Base-by-base conservation (phyloP, 2,797 vertebrate species). In the Urosaurus nigricauda region DNA sequence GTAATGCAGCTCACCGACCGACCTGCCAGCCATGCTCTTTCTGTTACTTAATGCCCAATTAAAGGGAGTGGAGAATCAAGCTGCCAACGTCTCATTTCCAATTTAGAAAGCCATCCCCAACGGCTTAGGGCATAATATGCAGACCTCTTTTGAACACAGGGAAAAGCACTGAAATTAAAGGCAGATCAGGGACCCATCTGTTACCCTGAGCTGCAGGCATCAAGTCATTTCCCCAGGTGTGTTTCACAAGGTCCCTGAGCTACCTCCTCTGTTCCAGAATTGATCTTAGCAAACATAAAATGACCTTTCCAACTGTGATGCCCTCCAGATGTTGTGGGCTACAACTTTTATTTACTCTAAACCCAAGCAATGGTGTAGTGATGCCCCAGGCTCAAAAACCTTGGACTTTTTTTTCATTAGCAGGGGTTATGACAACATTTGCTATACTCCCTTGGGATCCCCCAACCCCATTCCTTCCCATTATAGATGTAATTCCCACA, bases 11-110 rank as follows among this genome's bases (percentile, higher is more conserved):
- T 91, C 71, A 60, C 78, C 5, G 71, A 60, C 78, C 5, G 71
- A 37, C 73, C 53, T 40, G 65, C 79, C 65, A 53, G 51, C 79
- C 24, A 40, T 60, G 60, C 84, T 37, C 58, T 77, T 82, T 70
- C 83, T 37, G 47, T 32, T 63, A 79, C 78, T 91, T 86, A 86
- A 88, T 71, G 56, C n/a, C 87, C 84, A 88, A 88, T 88, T 82
- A 91, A 58, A 88, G 37, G 60, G 24, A 71, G 75, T 56, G 13
- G 35, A 74, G 53, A 88, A 60, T 77, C 73, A 78, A 73, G 79
- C 37, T 12, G 47, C 70, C 17, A 24, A 43, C 26, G 26, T 73
- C 65, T 53, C 79, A 14, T 24, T 82, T 71, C 63, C 56, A 83
- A 73, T 74, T 87, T 74, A 58, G 35, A 43, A 21, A 29, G 35